phyloP scores from a whole-genome alignment of 2,113 vertebrate species.

The Proterorhinus semilunaris region DNA sequence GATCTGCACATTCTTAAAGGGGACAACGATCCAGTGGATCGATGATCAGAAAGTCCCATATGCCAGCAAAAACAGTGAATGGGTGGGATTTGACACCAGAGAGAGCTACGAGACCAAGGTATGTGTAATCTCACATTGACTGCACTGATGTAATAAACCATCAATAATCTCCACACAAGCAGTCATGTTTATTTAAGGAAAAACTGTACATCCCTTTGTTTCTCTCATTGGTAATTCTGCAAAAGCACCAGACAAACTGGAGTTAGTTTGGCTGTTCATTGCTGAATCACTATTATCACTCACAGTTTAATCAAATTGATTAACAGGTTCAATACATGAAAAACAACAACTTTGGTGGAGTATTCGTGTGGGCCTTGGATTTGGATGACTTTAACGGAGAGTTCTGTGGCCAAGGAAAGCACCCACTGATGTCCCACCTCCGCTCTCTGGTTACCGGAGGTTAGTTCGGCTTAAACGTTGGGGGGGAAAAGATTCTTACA shows the following conservation, averaged over 20 bases:
- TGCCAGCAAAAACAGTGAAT: slow-evolving; percentile 75
- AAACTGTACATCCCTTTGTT: too few species aligned
- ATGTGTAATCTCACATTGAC: not conserved
- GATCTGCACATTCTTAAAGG: slow-evolving; percentile 79
- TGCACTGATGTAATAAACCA: not conserved
- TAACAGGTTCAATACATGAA: slow-evolving; percentile 73
- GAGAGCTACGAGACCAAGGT: slow-evolving; percentile 81
- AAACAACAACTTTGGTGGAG: slow-evolving; percentile 74
- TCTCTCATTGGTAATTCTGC: too few species aligned
- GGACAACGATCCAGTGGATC: slow-evolving; percentile 70
- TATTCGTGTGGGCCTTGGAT: slow-evolving; percentile 80
- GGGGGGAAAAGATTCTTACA: not conserved
- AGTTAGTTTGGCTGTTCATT: too few species aligned
- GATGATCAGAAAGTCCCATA: slow-evolving; percentile 81
- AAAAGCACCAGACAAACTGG: too few species aligned
- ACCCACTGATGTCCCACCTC: slow-evolving; percentile 72
- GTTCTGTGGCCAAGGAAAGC: slow-evolving; percentile 74
- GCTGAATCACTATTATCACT: too few species aligned
- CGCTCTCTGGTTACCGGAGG: slow-evolving; percentile 57
- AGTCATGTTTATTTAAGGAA: too few species aligned
- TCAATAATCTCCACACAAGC: not conserved
- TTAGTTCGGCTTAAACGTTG: slow-evolving; percentile 11
- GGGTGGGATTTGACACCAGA: slow-evolving; percentile 82
- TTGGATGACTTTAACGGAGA: slow-evolving; percentile 79
- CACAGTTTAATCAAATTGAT: not conserved